Percentiles rank a stretch among this genome's conserved stretches.
phyloP scores from a whole-genome alignment of 1,140 invertebrate species.

The Drosophila persimilis region DNA sequence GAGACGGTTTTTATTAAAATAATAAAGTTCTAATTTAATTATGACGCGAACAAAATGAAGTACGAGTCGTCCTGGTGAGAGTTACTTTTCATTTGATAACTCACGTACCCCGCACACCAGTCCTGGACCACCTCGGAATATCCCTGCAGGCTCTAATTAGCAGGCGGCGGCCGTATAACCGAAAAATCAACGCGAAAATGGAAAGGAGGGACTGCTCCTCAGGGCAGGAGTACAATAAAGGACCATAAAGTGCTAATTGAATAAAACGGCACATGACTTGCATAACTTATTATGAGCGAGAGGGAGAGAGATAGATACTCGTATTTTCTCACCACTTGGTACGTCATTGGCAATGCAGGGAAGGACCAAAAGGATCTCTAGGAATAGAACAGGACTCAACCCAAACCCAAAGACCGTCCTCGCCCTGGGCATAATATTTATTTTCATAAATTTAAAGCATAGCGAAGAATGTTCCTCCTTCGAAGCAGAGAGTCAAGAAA shows the following conservation, averaged over 20 bases:
- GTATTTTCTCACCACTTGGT: conserved; percentile 13
- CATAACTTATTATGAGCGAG: conserved; percentile 74
- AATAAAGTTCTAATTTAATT: conserved; percentile 82
- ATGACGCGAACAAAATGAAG: conserved; percentile 61
- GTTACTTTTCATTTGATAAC: conserved; percentile 81
- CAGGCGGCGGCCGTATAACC: conserved; percentile 76
- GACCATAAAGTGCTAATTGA: conserved; percentile 81
- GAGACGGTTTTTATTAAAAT: conserved; percentile 75
- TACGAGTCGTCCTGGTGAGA: conserved; percentile 49
- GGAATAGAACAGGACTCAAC: conserved; percentile 24
- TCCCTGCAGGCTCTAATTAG: conserved; percentile 71
- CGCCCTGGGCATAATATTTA: conserved; percentile 71
- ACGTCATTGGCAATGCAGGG: conserved; percentile 31
- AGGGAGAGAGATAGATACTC: conserved; percentile 21
- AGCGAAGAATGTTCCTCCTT: conserved; percentile 13
- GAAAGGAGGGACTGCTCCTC: conserved; percentile 9
- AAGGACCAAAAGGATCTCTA: conserved; percentile 17
- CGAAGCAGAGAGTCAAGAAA: too few species aligned
- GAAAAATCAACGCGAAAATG: conserved; percentile 74
- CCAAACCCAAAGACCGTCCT: conserved; percentile 42
- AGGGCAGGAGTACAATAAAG: conserved; percentile 65
- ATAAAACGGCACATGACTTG: conserved; percentile 81
- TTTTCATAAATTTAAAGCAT: conserved; percentile 81
- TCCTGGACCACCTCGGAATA: conserved; percentile 18
- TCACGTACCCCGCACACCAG: conserved; percentile 57